phyloP scores from a whole-genome alignment of 2,113 vertebrate genomes.

The Ictidomys tridecemlineatus region DNA sequence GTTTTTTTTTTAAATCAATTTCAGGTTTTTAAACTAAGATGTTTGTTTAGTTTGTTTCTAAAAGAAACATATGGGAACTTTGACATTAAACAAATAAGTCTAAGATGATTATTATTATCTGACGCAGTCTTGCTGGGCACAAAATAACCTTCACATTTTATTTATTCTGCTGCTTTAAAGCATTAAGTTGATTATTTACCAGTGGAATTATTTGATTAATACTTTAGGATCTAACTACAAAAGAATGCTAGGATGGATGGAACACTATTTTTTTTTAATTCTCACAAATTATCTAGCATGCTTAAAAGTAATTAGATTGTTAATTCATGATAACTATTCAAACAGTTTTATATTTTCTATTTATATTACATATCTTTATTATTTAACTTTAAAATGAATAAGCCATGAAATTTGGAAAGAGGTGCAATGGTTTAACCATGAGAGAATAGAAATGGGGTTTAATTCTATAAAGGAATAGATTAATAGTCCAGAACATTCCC shows the following conservation, averaged over 20 bases:
- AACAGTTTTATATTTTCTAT: background rate
- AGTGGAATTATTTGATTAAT: background rate
- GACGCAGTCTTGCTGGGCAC: too few species aligned
- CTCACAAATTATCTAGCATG: background rate
- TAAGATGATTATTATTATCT: background rate
- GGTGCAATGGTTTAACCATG: background rate
- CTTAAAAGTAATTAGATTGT: background rate
- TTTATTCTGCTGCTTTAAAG: background rate
- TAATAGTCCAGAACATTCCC: conserved; percentile 31
- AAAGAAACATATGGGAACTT: background rate
- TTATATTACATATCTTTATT: background rate
- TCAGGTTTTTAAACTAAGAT: background rate
- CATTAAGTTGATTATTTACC: background rate
- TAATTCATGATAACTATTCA: background rate
- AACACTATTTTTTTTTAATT: background rate
- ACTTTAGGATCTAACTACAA: background rate
- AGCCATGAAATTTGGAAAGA: background rate
- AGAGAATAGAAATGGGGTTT: conserved; percentile 25
- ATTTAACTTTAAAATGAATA: background rate
- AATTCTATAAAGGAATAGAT: conserved; percentile 15
- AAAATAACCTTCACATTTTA: background rate
- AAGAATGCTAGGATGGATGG: background rate
- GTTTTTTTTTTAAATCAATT: conserved; percentile 22
- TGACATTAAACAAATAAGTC: background rate
- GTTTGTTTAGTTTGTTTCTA: background rate